phyloP scores from a whole-genome alignment of 2,113 vertebrate species.

The Tamias sibiricus region DNA sequence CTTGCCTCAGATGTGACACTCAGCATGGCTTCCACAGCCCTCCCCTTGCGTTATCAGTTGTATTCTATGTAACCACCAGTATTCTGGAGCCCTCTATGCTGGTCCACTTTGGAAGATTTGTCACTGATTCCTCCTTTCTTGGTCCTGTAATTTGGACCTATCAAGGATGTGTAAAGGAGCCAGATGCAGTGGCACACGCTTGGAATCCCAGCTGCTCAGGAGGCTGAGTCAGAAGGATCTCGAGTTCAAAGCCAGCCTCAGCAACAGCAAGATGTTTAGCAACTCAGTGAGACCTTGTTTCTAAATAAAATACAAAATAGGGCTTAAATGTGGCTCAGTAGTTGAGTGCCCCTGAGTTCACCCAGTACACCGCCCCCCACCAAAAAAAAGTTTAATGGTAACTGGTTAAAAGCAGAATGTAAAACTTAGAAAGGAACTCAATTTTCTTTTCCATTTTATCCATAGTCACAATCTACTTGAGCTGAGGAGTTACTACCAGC shows the following conservation, averaged over 20 bases:
- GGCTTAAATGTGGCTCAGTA: too few species aligned
- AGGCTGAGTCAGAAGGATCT: too few species aligned
- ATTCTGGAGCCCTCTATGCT: background rate
- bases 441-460: background rate
- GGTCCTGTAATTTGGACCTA: background rate
- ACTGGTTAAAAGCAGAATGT: background rate
- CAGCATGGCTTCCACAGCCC: background rate
- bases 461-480: background rate
- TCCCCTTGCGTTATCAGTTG: background rate
- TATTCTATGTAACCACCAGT: background rate
- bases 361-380: too few species aligned
- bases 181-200: accelerated
- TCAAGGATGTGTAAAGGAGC: background rate
- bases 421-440: background rate
- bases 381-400: too few species aligned
- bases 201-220: too few species aligned
- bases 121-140: background rate
- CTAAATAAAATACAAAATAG: too few species aligned
- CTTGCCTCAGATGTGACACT: background rate
- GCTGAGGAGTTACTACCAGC: background rate
- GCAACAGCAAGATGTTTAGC: too few species aligned
- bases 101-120: background rate
- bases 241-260: too few species aligned
- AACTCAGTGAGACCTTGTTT: too few species aligned
- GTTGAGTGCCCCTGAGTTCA: too few species aligned